Percentiles rank a stretch among this genome's conserved stretches.
Evolutionary conservation across 2,888 invertebrate species (phyloP).

Genomic region (Exocentrus adspersus): DNA sequence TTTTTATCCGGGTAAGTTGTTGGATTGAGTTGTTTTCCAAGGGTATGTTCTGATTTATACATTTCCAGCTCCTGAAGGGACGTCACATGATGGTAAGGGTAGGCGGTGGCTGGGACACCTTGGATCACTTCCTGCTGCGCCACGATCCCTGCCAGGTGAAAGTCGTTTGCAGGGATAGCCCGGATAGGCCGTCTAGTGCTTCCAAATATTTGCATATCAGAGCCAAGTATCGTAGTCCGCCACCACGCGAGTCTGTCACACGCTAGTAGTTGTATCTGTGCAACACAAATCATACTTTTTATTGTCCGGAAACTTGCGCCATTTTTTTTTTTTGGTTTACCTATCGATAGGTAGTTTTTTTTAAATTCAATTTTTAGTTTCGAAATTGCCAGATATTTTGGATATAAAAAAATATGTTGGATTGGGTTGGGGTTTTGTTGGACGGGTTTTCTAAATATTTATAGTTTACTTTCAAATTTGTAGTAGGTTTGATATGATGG

Average conservation of each 20-base stretch:
- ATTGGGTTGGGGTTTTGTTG: too few species aligned
- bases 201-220: constrained; percentile 74
- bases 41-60: too few species aligned
- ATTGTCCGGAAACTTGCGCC: constrained; percentile 12
- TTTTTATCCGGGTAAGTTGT: constrained; percentile 82
- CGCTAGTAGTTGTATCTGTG: constrained; percentile 46
- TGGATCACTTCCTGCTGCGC: constrained; percentile 89
- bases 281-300: constrained; percentile 24
- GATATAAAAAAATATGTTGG: too few species aligned
- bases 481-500: too few species aligned
- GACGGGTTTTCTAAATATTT: too few species aligned
- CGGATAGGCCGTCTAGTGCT: constrained; percentile 54
- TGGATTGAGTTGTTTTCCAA: not conserved
- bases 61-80: constrained; percentile 84
- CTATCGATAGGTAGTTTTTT: not conserved
- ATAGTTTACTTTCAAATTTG: too few species aligned
- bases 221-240: constrained; percentile 77
- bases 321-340: not conserved
- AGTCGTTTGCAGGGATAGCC: constrained; percentile 58
- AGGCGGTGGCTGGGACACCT: constrained; percentile 89
- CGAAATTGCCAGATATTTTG: too few species aligned
- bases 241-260: constrained; percentile 69
- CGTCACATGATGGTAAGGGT: constrained; percentile 97
- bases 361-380: not conserved
- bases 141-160: constrained; percentile 87